Evolutionary conservation across 2,113 vertebrate species (phyloP).

Genomic region (Plestiodon gilberti): DNA sequence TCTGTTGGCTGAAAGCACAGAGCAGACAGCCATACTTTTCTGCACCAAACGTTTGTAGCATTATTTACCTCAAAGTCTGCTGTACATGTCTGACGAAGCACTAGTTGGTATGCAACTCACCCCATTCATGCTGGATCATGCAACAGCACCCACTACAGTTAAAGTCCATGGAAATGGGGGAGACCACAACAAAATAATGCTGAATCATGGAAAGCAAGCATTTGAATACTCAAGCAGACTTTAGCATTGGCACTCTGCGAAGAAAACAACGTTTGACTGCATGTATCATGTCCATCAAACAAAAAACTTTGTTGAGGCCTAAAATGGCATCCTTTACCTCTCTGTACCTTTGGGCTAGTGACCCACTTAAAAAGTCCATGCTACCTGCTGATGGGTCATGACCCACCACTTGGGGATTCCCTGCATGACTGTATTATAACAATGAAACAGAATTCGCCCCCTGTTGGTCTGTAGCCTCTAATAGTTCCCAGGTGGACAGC

Average conservation of each 20-base stretch:
- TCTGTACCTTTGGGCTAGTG: conserved; percentile 21
- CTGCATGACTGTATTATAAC: conserved; percentile 31
- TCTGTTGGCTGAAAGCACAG: too few species aligned
- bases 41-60: too few species aligned
- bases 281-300: not conserved
- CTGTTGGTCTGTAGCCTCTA: conserved; percentile 12
- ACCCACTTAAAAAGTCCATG: conserved; percentile 25
- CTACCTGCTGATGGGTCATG: conserved; percentile 30
- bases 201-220: not conserved
- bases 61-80: too few species aligned
- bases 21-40: too few species aligned
- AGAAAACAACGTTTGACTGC: not conserved
- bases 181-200: not conserved
- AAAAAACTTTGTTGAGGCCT: not conserved
- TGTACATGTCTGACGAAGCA: too few species aligned
- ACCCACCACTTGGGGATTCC: conserved; percentile 26
- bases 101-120: too few species aligned
- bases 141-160: not conserved
- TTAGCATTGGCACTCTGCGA: not conserved
- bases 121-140: not conserved
- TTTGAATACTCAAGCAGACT: not conserved
- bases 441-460: conserved; percentile 8
- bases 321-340: conserved; percentile 16
- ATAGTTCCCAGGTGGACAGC: not conserved
- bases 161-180: not conserved